phyloP scores from a whole-genome alignment of 2,113 vertebrate species.

The Falcunculus frontatus region DNA sequence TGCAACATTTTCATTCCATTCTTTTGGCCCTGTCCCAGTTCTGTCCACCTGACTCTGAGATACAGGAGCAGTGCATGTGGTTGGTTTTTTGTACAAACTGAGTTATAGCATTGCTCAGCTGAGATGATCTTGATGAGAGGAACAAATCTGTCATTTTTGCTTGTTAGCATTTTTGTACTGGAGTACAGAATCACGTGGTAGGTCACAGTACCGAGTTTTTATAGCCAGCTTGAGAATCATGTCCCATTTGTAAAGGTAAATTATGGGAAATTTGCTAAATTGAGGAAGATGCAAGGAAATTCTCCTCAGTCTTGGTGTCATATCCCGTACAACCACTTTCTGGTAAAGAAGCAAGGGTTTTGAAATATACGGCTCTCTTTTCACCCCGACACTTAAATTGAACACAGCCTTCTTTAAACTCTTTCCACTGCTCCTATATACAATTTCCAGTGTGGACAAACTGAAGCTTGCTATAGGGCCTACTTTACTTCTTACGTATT shows the following conservation, averaged over 20 bases:
- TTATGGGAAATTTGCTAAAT: neutral
- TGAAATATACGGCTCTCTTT: neutral
- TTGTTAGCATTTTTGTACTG: neutral
- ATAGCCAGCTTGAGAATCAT: neutral
- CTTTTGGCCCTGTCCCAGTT: slow-evolving; percentile 9
- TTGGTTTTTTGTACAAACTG: neutral
- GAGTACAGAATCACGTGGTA: neutral
- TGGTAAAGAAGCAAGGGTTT: neutral
- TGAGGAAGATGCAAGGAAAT: neutral
- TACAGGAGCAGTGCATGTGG: slow-evolving; percentile 25
- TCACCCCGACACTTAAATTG: neutral
- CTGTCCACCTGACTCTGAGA: slow-evolving; percentile 34
- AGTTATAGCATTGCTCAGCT: neutral
- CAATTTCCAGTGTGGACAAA: slow-evolving; percentile 36
- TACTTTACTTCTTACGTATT: neutral
- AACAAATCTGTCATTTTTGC: neutral
- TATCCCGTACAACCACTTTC: neutral
- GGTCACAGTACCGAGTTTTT: neutral
- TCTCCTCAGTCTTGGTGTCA: neutral
- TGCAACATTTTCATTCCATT: neutral
- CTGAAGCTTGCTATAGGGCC: neutral
- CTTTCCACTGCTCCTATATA: slow-evolving; percentile 34
- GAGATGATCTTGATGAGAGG: neutral
- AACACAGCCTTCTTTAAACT: neutral
- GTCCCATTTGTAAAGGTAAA: neutral